A percentile compares a stretch with the other conserved stretches of the same genome.
Evolutionary conservation across 2,113 vertebrate genomes (phyloP).

Genomic region (Emydocephalus ijimae): DNA sequence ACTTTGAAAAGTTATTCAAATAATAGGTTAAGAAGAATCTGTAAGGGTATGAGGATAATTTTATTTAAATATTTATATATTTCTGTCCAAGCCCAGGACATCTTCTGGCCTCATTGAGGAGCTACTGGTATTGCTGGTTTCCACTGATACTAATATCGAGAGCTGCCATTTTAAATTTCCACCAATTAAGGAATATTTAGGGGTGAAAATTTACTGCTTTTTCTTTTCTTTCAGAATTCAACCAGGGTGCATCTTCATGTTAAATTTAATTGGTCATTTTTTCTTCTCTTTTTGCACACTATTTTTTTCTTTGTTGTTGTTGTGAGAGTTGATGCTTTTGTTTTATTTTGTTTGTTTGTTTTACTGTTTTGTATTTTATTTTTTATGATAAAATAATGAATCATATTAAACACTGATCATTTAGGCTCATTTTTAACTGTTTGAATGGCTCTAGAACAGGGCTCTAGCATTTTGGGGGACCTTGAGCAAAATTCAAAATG

Average conservation of each 20-base stretch:
- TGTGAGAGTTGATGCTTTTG: too few species aligned
- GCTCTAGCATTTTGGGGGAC: background rate
- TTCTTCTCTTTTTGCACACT: too few species aligned
- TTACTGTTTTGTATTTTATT: too few species aligned
- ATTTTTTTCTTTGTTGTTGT: too few species aligned
- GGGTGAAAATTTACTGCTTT: too few species aligned
- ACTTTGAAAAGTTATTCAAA: background rate
- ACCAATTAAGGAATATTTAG: background rate
- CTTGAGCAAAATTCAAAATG: background rate
- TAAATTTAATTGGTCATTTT: too few species aligned
- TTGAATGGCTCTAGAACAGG: background rate
- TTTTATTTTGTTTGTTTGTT: too few species aligned
- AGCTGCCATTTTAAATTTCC: background rate
- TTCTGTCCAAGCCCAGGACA: background rate
- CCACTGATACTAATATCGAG: background rate
- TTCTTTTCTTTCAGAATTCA: too few species aligned
- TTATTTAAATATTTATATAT: background rate
- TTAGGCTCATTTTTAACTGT: background rate
- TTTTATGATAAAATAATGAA: too few species aligned
- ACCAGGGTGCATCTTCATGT: too few species aligned
- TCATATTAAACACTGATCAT: background rate
- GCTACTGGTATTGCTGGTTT: background rate
- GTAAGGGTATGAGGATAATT: background rate
- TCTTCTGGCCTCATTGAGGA: background rate
- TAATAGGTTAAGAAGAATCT: background rate